Evolutionary conservation across 1,140 invertebrate species (phyloP).

Genomic region (Dinoponera quadriceps): DNA sequence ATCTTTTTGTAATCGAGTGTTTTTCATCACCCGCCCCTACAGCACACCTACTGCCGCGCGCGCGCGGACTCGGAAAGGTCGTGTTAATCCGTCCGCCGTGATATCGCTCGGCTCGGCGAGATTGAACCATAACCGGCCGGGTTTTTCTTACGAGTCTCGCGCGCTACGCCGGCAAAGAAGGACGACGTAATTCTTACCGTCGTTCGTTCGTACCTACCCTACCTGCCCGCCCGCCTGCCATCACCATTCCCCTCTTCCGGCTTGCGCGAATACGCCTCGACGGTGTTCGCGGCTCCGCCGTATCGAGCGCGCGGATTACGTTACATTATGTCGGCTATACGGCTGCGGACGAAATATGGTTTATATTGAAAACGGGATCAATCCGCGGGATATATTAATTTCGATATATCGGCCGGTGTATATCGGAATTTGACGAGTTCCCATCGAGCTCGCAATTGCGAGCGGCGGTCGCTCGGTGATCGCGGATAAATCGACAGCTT

Average conservation of each 20-base stretch:
- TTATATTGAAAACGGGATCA: conserved; percentile 29
- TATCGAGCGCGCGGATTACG: conserved; percentile 18
- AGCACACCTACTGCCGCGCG: not conserved
- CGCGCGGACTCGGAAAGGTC: not conserved
- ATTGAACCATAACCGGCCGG: conserved; percentile 43
- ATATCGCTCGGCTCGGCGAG: conserved; percentile 17
- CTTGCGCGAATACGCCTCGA: not conserved
- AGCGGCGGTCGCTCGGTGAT: not conserved
- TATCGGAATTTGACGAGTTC: conserved; percentile 38
- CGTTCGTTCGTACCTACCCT: not conserved
- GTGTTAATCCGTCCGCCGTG: conserved; percentile 31
- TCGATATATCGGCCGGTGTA: conserved; percentile 17
- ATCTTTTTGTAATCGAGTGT: conserved; percentile 71
- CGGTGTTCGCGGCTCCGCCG: not conserved
- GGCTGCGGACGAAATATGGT: not conserved
- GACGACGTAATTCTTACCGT: not conserved
- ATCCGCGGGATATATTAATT: conserved; percentile 52
- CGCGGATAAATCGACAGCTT: conserved; percentile 48
- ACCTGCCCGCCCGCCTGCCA: not conserved
- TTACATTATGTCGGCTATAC: conserved; percentile 1
- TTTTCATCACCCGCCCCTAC: conserved; percentile 28
- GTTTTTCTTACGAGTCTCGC: conserved; percentile 16
- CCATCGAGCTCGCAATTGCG: conserved; percentile 35
- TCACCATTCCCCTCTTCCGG: too few relatives aligned
- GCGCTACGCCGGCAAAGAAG: not conserved